A percentile compares a stretch with the other conserved stretches of the same genome.
phyloP scores from a whole-genome alignment of 2,113 vertebrate genomes.

The Saccopteryx bilineata region DNA sequence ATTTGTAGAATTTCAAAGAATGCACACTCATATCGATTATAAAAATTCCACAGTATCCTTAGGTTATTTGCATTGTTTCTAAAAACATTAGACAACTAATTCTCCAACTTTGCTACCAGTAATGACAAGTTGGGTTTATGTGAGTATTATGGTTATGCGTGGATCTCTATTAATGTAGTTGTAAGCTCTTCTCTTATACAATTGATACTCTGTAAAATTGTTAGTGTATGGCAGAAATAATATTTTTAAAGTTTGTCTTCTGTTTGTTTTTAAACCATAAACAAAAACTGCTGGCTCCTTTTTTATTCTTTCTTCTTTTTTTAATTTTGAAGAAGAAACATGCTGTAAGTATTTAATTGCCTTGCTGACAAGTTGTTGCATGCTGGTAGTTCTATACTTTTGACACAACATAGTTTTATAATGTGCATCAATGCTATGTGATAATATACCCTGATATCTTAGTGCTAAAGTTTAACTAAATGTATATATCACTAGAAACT shows the following conservation, averaged over 20 bases:
- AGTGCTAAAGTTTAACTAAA: slow-evolving; percentile 23
- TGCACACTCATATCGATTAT: background rate
- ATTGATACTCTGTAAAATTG: background rate
- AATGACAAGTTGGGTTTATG: background rate
- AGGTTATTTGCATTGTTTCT: background rate
- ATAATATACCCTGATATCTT: background rate
- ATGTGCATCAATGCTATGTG: background rate
- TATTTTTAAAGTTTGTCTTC: background rate
- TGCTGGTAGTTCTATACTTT: background rate
- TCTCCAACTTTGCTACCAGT: background rate
- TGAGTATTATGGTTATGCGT: background rate
- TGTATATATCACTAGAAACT: background rate
- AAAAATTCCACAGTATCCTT: background rate
- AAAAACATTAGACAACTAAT: background rate
- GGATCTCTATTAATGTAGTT: background rate
- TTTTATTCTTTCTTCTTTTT: background rate
- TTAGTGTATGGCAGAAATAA: background rate
- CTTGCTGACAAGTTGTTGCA: background rate
- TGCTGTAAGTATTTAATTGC: background rate
- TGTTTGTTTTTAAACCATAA: background rate
- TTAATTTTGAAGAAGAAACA: background rate
- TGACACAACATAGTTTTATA: background rate
- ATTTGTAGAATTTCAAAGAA: background rate
- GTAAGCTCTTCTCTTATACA: background rate
- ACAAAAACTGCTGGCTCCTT: background rate